These are phyloP conservation scores for Ameiurus melas DNA, from an alignment of 2,113 vertebrate species.

Conservation along the genomic window DNA sequence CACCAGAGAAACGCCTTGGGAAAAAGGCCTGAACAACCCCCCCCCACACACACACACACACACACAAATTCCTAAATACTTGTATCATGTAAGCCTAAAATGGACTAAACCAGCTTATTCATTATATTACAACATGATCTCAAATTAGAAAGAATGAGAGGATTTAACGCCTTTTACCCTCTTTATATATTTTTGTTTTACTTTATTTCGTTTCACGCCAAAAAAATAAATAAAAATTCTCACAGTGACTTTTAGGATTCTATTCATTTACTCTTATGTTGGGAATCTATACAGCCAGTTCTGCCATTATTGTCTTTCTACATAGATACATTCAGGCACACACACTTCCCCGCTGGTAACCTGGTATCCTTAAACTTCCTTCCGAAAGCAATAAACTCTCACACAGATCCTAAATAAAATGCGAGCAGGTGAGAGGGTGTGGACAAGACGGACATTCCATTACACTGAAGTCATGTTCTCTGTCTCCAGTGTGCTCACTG, in stretches of 20 bases:
- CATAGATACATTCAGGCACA: neutral
- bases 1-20: constrained; percentile 14
- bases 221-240: neutral
- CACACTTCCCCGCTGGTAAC: constrained; percentile 23
- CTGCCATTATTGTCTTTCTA: constrained; percentile 8
- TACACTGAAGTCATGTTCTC: constrained; percentile 48
- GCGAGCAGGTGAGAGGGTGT: constrained; percentile 58
- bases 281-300: constrained; percentile 25
- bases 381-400: constrained; percentile 51
- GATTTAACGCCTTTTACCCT: neutral
- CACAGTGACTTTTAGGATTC: neutral
- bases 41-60: too few relatives aligned
- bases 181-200: neutral
- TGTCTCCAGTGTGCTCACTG: constrained; percentile 33
- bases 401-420: constrained; percentile 52
- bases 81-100: constrained; percentile 3
- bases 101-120: neutral
- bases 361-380: constrained; percentile 53
- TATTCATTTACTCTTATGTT: neutral
- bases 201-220: neutral
- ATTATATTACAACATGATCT: neutral
- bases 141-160: neutral
- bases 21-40: too few relatives aligned
- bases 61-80: constrained; percentile 7
- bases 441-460: constrained; percentile 53